Percentiles rank a stretch among this genome's conserved stretches.
Evolutionary conservation across 2,797 vertebrate genomes (phyloP).

Genomic region (Sebastolobus altivelis): DNA sequence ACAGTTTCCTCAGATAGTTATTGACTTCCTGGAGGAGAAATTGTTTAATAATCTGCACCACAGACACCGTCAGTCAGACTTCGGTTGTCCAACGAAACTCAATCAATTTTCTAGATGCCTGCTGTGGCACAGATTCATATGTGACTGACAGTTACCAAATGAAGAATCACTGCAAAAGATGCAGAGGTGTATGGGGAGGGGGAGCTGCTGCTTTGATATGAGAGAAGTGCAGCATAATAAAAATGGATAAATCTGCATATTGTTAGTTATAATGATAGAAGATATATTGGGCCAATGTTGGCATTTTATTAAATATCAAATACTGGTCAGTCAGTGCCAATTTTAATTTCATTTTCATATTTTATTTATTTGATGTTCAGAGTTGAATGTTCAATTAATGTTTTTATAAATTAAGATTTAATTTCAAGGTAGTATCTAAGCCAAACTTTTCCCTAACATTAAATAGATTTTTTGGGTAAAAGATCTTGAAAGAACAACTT

Average conservation of each 20-base stretch:
- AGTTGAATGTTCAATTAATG: not conserved
- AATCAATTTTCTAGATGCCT: slow-evolving; percentile 48
- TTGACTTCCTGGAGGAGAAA: slow-evolving; percentile 36
- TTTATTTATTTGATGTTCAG: not conserved
- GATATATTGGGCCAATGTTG: not conserved
- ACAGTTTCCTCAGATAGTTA: slow-evolving; percentile 15
- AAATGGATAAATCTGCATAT: not conserved
- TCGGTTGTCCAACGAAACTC: slow-evolving; percentile 28
- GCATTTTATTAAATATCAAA: not conserved
- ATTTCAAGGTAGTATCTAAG: not conserved
- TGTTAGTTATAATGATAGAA: not conserved
- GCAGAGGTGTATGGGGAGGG: not conserved
- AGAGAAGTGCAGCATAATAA: not conserved
- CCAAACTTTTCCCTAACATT: not conserved
- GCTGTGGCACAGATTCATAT: slow-evolving; percentile 42
- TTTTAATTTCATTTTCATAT: not conserved
- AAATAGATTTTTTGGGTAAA: not conserved
- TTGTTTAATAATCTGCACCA: slow-evolving; percentile 41
- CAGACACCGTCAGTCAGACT: slow-evolving; percentile 47
- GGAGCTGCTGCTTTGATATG: not conserved
- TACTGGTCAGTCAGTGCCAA: not conserved
- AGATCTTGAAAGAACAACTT: not conserved
- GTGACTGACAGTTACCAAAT: slow-evolving; percentile 55
- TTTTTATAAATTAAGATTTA: not conserved
- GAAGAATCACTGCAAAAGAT: slow-evolving; percentile 38